Percentiles rank a stretch among this genome's conserved stretches.
phyloP scores from a whole-genome alignment of 2,888 invertebrate species.

The Thyatira batis region DNA sequence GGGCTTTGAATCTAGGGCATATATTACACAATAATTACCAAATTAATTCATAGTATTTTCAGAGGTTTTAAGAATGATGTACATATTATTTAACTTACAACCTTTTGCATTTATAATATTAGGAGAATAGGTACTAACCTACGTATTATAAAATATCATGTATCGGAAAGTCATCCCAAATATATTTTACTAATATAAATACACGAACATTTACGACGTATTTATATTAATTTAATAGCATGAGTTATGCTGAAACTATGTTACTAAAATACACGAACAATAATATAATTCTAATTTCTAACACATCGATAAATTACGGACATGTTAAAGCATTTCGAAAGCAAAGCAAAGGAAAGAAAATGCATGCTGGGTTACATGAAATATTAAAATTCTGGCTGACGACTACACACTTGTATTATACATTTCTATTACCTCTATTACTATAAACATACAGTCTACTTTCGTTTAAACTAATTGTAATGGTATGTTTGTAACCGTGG shows the following conservation, averaged over 20 bases:
- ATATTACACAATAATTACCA: too few relatives aligned
- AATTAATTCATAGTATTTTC: too few relatives aligned
- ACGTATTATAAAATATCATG: too few relatives aligned
- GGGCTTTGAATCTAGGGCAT: too few relatives aligned
- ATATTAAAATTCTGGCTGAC: slow-evolving; percentile 58
- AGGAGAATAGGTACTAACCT: too few relatives aligned
- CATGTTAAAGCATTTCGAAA: slow-evolving; percentile 22
- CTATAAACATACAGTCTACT: slow-evolving; percentile 18
- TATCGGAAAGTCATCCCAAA: too few relatives aligned
- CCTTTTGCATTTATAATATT: too few relatives aligned
- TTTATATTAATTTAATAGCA: not conserved
- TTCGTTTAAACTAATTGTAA: slow-evolving; percentile 10
- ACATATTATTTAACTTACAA: too few relatives aligned
- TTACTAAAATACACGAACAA: not conserved
- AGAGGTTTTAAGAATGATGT: too few relatives aligned
- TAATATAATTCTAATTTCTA: not conserved
- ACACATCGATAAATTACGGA: not conserved
- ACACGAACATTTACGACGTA: too few relatives aligned
- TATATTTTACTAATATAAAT: too few relatives aligned
- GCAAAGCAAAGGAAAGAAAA: slow-evolving; percentile 38
- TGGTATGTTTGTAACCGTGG: slow-evolving; percentile 15
- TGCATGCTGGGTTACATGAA: slow-evolving; percentile 52
- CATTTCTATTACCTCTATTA: slow-evolving; percentile 13
- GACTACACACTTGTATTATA: slow-evolving; percentile 21
- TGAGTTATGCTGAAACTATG: not conserved